Evolutionary conservation across 2,113 vertebrate genomes (phyloP).

Genomic region (Australoheros scitulus): DNA sequence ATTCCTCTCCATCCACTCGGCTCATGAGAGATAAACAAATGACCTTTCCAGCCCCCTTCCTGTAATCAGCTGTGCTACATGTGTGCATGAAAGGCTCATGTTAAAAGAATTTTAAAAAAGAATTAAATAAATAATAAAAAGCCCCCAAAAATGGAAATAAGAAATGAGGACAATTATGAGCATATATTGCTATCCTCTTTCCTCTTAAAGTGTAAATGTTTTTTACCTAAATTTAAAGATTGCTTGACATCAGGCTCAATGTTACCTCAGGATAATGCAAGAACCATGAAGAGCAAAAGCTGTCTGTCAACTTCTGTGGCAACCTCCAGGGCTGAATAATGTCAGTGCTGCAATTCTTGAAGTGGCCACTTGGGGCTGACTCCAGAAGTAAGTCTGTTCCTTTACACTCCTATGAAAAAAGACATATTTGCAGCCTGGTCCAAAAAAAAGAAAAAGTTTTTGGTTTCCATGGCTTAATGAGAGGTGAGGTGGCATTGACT

Average conservation of each 20-base stretch:
- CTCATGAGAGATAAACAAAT: conserved; percentile 48
- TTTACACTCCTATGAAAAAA: background rate
- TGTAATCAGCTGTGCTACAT: conserved; percentile 35
- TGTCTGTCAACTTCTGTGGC: background rate
- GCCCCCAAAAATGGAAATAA: background rate
- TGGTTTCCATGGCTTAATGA: too few species aligned
- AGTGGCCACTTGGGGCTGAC: too few species aligned
- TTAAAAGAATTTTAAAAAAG: background rate
- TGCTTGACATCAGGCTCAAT: background rate
- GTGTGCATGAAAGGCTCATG: conserved; percentile 10
- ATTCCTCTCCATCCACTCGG: conserved; percentile 63
- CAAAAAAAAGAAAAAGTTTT: too few species aligned
- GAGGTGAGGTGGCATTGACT: too few species aligned
- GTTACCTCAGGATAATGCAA: background rate
- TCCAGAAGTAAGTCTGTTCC: too few species aligned
- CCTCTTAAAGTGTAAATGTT: background rate
- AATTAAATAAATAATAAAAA: too few species aligned
- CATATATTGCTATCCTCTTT: background rate
- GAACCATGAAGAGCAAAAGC: background rate
- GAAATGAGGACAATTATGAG: background rate
- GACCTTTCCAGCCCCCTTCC: conserved; percentile 64
- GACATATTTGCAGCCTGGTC: too few species aligned
- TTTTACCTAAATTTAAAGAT: background rate
- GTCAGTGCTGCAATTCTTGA: background rate
- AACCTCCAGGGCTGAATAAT: background rate